Evolutionary conservation across 2,888 invertebrate species (phyloP).

Genomic region (Microctonus hyperodae): DNA sequence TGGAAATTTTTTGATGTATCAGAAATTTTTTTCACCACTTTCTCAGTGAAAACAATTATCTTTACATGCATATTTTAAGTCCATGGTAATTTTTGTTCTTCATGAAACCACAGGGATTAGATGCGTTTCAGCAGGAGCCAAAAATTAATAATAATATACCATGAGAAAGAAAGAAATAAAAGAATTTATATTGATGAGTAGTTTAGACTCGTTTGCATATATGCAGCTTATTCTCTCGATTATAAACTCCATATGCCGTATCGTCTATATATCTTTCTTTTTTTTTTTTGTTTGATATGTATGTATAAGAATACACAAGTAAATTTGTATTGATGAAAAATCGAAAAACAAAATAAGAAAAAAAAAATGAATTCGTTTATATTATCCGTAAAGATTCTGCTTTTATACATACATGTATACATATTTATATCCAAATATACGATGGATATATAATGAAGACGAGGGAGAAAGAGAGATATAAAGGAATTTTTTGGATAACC

Average conservation of each 20-base stretch:
- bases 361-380: too few relatives aligned
- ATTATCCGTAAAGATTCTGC: too few relatives aligned
- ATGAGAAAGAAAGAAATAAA: background rate
- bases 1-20: background rate
- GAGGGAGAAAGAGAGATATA: too few relatives aligned
- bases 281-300: too few relatives aligned
- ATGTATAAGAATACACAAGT: too few relatives aligned
- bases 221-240: background rate
- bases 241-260: background rate
- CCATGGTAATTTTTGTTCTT: background rate
- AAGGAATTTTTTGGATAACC: slow-evolving; percentile 52
- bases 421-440: background rate
- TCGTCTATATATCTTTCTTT: too few relatives aligned
- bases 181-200: background rate
- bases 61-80: background rate
- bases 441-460: slow-evolving; percentile 42
- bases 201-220: slow-evolving; percentile 7
- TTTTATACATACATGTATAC: background rate
- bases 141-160: slow-evolving; percentile 11
- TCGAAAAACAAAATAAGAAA: too few relatives aligned
- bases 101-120: background rate
- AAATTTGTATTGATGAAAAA: too few relatives aligned
- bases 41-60: background rate
- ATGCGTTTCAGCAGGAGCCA: background rate
- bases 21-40: background rate